Conservation (phyloP, 2,888 invertebrate genomes). For the Mycalesis mineus region DNA sequence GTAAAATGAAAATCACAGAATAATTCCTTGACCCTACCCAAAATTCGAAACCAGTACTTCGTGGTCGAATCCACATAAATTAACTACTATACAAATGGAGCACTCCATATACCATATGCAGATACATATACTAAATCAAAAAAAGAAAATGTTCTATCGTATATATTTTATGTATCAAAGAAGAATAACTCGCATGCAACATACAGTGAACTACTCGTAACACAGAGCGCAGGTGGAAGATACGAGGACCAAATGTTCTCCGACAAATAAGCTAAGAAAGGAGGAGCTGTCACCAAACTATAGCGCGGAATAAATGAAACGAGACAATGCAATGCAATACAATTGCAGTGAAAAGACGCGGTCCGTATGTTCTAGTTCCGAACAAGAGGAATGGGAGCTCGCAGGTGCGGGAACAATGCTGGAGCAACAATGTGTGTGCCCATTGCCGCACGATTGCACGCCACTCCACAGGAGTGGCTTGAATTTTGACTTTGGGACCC, state of each 20-base stretch:
- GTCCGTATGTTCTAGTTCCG: conserved; percentile 64
- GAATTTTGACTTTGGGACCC: conserved; percentile 26
- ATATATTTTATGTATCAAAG: no score
- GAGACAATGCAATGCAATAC: conserved; percentile 67
- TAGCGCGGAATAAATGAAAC: conserved; percentile 59
- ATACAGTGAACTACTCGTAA: not conserved
- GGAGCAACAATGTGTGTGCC: conserved; percentile 33
- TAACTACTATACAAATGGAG: no score
- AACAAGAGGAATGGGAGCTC: conserved; percentile 62
- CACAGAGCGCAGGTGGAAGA: conserved; percentile 1
- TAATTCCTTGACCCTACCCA: no score
- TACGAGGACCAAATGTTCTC: conserved; percentile 7
- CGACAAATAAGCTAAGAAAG: conserved; percentile 46
- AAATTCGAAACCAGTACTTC: no score
- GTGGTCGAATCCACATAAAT: no score
- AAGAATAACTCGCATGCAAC: no score
- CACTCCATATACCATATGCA: no score
- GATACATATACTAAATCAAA: no score
- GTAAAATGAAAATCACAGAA: no score
- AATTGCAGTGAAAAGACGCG: conserved; percentile 71
- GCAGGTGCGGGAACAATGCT: conserved; percentile 62
- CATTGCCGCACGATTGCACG: conserved; percentile 42
- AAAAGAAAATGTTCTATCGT: no score
- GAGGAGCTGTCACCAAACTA: conserved; percentile 52
- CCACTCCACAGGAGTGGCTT: conserved; percentile 38